Percentiles rank a stretch among this genome's conserved stretches.
These are phyloP conservation scores for Hydropsyche tenuis DNA, from an alignment of 1,140 invertebrate genomes.

Conservation along the genomic window DNA sequence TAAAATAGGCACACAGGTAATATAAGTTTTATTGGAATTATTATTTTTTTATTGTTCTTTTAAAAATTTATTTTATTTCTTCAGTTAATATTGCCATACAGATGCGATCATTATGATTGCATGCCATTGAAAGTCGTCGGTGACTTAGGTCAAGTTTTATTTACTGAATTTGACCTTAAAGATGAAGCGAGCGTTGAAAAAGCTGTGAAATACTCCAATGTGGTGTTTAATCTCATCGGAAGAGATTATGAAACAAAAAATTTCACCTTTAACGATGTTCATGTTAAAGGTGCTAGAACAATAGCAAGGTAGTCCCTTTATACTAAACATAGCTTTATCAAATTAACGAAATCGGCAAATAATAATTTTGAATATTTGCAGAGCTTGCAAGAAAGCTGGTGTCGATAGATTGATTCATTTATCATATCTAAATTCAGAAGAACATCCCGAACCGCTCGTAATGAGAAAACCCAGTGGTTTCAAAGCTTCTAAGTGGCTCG, in stretches of 20 bases:
- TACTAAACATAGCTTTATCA: slow-evolving; percentile 18
- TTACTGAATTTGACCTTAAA: slow-evolving; percentile 81
- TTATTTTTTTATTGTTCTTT: background rate
- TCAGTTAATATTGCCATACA: slow-evolving; percentile 91
- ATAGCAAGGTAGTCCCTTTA: slow-evolving; percentile 71
- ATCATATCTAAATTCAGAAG: slow-evolving; percentile 75
- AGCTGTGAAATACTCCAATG: slow-evolving; percentile 93
- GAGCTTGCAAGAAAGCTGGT: slow-evolving; percentile 75
- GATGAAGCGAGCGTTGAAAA: slow-evolving; percentile 91
- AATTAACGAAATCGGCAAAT: background rate
- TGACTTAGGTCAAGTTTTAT: slow-evolving; percentile 96
- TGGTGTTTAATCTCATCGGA: slow-evolving; percentile 96
- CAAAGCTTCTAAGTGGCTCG: slow-evolving; percentile 77
- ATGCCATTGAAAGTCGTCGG: slow-evolving; percentile 82
- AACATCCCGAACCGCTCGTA: slow-evolving; percentile 70
- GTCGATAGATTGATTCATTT: slow-evolving; percentile 88
- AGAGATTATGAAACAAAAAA: slow-evolving; percentile 91
- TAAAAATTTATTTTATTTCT: slow-evolving; percentile 52
- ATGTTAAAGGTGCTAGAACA: slow-evolving; percentile 75
- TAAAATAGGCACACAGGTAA: slow-evolving; percentile 83
- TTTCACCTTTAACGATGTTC: slow-evolving; percentile 81
- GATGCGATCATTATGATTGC: slow-evolving; percentile 83
- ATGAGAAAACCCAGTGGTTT: slow-evolving; percentile 71
- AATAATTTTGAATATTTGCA: slow-evolving; percentile 48
- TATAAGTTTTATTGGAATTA: background rate